Base-by-base conservation (phyloP, 37 sponge, comb jelly and placozoan species). In the Axinella damicornis region DNA sequence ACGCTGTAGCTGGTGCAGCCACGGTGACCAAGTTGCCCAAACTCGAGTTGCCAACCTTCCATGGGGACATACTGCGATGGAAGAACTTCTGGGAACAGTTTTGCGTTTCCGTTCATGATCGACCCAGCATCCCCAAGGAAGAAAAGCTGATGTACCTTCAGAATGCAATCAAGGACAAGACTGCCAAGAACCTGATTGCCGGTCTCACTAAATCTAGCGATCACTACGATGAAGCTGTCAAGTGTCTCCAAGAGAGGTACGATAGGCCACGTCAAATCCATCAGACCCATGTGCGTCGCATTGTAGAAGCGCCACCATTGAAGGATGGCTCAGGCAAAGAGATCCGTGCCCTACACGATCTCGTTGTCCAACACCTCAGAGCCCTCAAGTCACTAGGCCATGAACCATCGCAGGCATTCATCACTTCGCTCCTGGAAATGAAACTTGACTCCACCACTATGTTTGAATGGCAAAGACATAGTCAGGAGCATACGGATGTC, bases 401-500 rank as follows among this genome's bases (percentile, higher is more conserved):
- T 34, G 78, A 77, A 17, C 78, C 78, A 14, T 62, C 78, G 12
- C 54, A 25, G 17, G 53, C 80, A 12, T 83, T 83, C 65, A 73
- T 83, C 52, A 83, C 83, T 31, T 83, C 83, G 13, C 24, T 83
- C 30, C 25, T 83, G 28, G 83, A 83, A 74, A 68, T 83, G 64
- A 83, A 83, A 24, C 74, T 83, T 2, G 83, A 83, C 27, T 25
- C 65, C 9, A 73, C 53, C 76, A 84, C 84, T 19, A 63, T 75
- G 76, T 84, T 84, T 33, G 84, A 84, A 31, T 84, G 84, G 84
- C 84, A 84, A 67, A 52, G 57, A n/a, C 84, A 84, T 76, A 75
- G 67, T 53, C 75, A 74, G 21, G 36, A 74, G n/a, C 57, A 81
- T 22, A 34, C 70, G 32, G 71, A 81, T 18, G 82, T 81, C 36